Evolutionary conservation across 2,888 invertebrate genomes (phyloP), one percentile per base, ranked within the genome.

Genomic region (Lasioglossum oenotherae): DNA sequence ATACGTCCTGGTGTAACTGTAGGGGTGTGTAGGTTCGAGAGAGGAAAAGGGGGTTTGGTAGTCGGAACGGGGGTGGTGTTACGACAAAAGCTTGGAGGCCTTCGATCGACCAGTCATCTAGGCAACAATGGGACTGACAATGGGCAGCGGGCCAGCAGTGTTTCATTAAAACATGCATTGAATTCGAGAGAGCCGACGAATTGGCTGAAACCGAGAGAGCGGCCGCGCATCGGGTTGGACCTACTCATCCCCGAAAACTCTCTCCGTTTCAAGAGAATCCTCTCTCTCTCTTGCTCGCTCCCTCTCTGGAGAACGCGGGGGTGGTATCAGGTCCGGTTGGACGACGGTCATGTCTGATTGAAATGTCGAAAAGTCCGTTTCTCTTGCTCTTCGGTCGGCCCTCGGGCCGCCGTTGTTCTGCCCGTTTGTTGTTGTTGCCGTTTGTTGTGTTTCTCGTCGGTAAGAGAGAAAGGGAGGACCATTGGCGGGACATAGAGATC

Each of bases 161-260:
- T 94, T 94, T 94, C 94, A 94, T 94, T 94, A 94, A 94, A 94
- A 94, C 94, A 93, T 93, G 93, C 93, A 94, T 94, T 94, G 91
- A 94, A 93, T 94, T 94, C 93, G 92, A 85, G 90, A 92, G 92
- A 92, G 91, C 90, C 91, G 91, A 90, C 93, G 94, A 93, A 94
- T 93, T 94, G 94, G 93, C 94, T 92, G 94, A 92, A 94, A 93
- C 92, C 91, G 91, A 92, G 90, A 89, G 90, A 91, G 90, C 88
- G 87, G 79, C 78, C 35, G 67, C 10, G 38, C 35, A 74, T 73
- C 82, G 87, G 81, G 82, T 75, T 57, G 71, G 87, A 82, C 82
- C 81, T 49, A 73, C 82, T 76, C 79, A 76, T 75, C 84, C 84
- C 81, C 80, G 64, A 74, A 75, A 78, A 64, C 78, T 79, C 76